phyloP scores from a whole-genome alignment of 2,888 invertebrate genomes.

The Masnerella sp. region DNA sequence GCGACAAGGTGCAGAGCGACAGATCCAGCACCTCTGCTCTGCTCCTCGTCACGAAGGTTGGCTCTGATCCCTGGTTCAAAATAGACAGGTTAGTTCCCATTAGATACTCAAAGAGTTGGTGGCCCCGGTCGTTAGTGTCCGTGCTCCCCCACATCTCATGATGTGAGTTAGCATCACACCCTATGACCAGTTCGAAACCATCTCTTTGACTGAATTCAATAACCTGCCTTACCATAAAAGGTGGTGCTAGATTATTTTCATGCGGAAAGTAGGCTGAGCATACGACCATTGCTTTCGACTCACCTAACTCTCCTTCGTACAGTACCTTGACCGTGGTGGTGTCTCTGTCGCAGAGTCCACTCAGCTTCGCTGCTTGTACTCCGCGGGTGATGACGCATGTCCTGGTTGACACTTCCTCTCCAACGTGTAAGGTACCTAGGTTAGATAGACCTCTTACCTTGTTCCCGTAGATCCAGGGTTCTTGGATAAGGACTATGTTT shows the following conservation, averaged over 20 bases:
- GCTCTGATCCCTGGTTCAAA: slow-evolving; percentile 1
- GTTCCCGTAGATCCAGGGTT: slow-evolving; percentile 24
- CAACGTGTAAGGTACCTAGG: background rate
- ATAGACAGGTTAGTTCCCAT: background rate
- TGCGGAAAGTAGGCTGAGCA: slow-evolving; percentile 13
- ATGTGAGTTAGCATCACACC: slow-evolving; percentile 8
- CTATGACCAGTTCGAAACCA: background rate
- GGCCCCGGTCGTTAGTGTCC: slow-evolving; percentile 8
- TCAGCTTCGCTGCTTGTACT: background rate
- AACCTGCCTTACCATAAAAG: background rate
- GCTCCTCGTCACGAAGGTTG: background rate
- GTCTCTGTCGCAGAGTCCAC: background rate
- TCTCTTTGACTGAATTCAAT: background rate
- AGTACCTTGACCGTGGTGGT: background rate
- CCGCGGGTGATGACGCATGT: slow-evolving; percentile 5
- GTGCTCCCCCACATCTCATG: slow-evolving; percentile 8
- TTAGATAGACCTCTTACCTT: slow-evolving; percentile 2
- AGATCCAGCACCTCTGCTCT: background rate
- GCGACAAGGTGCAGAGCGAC: background rate
- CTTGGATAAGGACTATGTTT: slow-evolving; percentile 36
- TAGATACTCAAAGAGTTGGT: background rate
- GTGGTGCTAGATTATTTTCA: background rate
- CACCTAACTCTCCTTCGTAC: background rate
- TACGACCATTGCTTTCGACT: background rate
- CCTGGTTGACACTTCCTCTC: background rate